These are phyloP conservation scores for Dryas iulia DNA, from an alignment of 1,140 invertebrate species.

Conservation along the genomic window DNA sequence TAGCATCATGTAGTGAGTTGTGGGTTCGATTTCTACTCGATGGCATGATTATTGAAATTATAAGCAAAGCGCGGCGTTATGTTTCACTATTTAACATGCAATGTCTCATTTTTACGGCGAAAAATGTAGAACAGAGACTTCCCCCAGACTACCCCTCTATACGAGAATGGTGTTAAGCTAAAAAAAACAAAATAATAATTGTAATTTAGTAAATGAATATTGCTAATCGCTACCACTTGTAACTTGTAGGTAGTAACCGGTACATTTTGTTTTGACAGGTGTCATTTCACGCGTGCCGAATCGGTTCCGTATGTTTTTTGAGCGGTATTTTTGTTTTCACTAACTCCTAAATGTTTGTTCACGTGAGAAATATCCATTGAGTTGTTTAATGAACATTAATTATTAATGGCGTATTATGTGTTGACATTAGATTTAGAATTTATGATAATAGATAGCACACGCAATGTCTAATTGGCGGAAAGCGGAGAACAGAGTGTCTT, in stretches of 20 bases:
- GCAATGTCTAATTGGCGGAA: too few species aligned
- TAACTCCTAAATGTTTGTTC: conserved; percentile 16
- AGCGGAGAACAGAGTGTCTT: too few species aligned
- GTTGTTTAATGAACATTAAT: conserved; percentile 1
- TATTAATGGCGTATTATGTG: background rate
- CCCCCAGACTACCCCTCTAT: background rate
- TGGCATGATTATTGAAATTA: background rate
- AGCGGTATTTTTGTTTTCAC: conserved; percentile 23
- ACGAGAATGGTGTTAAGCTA: background rate
- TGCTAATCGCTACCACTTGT: conserved; percentile 24
- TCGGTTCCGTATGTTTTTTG: conserved; percentile 31
- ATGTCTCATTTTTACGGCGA: background rate
- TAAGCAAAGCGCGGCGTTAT: background rate
- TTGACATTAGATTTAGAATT: background rate
- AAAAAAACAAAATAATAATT: background rate
- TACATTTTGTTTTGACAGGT: conserved; percentile 49
- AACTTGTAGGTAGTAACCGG: background rate
- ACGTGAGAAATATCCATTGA: background rate
- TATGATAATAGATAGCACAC: too few species aligned
- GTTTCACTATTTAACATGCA: background rate
- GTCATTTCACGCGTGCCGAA: conserved; percentile 45
- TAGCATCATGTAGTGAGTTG: too few species aligned
- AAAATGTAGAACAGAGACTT: background rate
- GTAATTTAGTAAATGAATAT: too few species aligned
- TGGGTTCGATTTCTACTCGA: too few species aligned